Evolutionary conservation across 1,140 invertebrate genomes (phyloP), one percentile per base, ranked within the genome.

Genomic region (Neelides sp.): DNA sequence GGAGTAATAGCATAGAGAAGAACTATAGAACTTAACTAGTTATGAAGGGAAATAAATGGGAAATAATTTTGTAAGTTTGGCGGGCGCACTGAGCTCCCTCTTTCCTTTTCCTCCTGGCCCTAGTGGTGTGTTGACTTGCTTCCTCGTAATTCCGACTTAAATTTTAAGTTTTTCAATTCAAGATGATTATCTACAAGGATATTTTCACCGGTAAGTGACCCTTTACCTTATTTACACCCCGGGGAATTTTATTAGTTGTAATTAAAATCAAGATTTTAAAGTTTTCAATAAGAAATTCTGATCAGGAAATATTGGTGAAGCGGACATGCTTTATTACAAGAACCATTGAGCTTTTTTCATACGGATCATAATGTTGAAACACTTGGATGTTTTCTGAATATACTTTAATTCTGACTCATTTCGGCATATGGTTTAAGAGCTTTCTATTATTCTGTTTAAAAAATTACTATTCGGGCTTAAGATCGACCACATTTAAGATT

Each of bases 131-230:
- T 20, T 20, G 34, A 28, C 48, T 17, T 28, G 24, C 20, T 42
- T 49, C 24, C 24, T 48, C n/a, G 13, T 42, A 10, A 13, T 37
- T 41, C 24, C 13, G 17, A 24, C n/a, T n/a, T n/a, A n/a, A 12
- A 36, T n/a, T 34, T 26, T 26, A 8, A 8, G 19, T 32, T 75
- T 49, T 54, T 49, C 43, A 37, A 36, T 32, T 67, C 69, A 89
- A 75, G 73, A 94, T 95, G 90, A 90, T 75, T 68, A 88, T 95
- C 71, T 94, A 80, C 76, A 94, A 93, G 74, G 89, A 94, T 76
- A 78, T 88, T 73, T 82, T 94, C 68, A 87, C 83, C 54, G 85
- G 87, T 91, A 77, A 77, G 67, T 62, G 39, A 35, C 54, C 46
- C 42, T 32, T 28, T 36, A n/a, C 19, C n/a, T n/a, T n/a, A n/a